Evolutionary conservation across 2,888 invertebrate species (phyloP).

Genomic region (Campaea margaritaria): DNA sequence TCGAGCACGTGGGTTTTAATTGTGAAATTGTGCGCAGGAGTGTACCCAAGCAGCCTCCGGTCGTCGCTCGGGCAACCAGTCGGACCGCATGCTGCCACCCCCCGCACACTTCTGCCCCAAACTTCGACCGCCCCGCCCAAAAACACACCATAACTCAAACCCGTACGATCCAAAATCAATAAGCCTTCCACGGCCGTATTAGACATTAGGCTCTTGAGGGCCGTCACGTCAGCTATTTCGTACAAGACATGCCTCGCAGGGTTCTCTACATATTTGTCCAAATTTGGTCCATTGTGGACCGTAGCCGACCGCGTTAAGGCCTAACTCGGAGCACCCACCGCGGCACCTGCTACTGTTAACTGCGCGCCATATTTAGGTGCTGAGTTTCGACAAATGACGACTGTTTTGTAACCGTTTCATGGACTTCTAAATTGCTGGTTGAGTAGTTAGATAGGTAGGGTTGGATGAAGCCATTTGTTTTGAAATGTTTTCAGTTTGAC

Average conservation of each 20-base stretch:
- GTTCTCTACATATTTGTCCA: conserved; percentile 75
- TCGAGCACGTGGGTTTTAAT: conserved; percentile 66
- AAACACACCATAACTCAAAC: conserved; percentile 47
- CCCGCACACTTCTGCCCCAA: conserved; percentile 67
- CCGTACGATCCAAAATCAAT: conserved; percentile 43
- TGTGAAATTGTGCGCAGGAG: conserved; percentile 62
- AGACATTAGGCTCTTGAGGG: conserved; percentile 44
- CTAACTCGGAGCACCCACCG: conserved; percentile 52
- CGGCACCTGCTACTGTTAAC: conserved; percentile 72
- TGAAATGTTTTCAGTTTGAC: background rate
- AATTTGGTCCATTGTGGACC: conserved; percentile 61
- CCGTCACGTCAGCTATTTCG: conserved; percentile 69
- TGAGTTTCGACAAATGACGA: conserved; percentile 42
- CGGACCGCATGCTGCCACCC: conserved; percentile 71
- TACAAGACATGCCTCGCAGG: conserved; percentile 76
- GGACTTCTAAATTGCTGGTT: conserved; percentile 6
- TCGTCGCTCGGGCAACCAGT: conserved; percentile 84
- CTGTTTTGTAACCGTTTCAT: conserved; percentile 37
- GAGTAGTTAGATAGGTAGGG: conserved; percentile 1
- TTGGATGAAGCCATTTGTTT: background rate
- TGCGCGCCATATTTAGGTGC: conserved; percentile 60
- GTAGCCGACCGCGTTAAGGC: conserved; percentile 58
- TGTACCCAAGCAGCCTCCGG: conserved; percentile 78
- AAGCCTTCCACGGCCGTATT: conserved; percentile 41
- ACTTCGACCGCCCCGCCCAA: conserved; percentile 56